Conservation (phyloP, 1,140 invertebrate species). For the Papilio aristodemus region DNA sequence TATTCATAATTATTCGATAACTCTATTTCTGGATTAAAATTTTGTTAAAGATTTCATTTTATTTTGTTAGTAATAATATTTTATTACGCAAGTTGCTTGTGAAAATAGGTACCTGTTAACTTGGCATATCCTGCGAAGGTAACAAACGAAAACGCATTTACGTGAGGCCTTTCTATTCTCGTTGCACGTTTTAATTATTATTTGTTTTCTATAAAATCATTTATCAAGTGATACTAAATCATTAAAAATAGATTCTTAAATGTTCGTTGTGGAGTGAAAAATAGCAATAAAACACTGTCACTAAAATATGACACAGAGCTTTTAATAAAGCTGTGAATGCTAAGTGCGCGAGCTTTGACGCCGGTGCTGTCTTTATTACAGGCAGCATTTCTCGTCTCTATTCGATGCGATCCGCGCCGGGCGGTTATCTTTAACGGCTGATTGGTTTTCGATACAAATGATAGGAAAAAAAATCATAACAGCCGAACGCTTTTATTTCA, state of each 20-base stretch:
- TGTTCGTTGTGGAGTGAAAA: neutral
- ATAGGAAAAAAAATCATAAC: constrained; percentile 5
- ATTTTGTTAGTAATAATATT: too few relatives aligned
- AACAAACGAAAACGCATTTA: too few relatives aligned
- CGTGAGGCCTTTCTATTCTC: too few relatives aligned
- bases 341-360: constrained; percentile 17
- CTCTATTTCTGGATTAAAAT: too few relatives aligned
- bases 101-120: too few relatives aligned
- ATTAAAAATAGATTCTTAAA: neutral
- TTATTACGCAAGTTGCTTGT: too few relatives aligned
- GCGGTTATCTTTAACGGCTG: constrained; percentile 18
- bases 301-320: constrained; percentile 22
- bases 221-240: neutral
- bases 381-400: neutral
- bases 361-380: neutral
- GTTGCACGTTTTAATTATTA: neutral
- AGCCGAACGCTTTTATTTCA: neutral
- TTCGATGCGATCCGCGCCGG: neutral
- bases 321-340: constrained; percentile 25
- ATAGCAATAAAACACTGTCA: constrained; percentile 20
- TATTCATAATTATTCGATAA: too few relatives aligned
- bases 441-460: constrained; percentile 27
- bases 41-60: too few relatives aligned
- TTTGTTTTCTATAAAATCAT: neutral
- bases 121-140: too few relatives aligned